Percentiles rank a stretch among this genome's conserved stretches.
These are phyloP conservation scores for Tadarida brasiliensis DNA, from an alignment of 2,797 vertebrate genomes.

Conservation along the genomic window DNA sequence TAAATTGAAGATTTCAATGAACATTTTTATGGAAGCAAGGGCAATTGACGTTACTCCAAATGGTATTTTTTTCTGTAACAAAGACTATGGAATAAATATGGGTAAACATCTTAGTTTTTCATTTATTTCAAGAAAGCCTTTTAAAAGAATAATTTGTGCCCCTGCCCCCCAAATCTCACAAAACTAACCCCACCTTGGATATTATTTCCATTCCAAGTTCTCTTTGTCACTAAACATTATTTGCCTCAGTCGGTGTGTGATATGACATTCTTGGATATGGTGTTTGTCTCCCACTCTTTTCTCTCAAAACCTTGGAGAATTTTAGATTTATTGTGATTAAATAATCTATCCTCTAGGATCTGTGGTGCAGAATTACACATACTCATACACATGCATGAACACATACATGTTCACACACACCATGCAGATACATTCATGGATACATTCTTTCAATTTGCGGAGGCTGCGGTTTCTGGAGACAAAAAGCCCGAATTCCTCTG, in stretches of 20 bases:
- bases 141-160: conserved; percentile 1
- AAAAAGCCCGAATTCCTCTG: background rate
- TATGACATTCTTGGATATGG: background rate
- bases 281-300: background rate
- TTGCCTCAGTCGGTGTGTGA: background rate
- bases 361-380: background rate
- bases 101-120: background rate
- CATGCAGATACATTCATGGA: background rate
- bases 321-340: background rate
- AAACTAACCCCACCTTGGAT: background rate
- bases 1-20: background rate
- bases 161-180: background rate
- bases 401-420: background rate
- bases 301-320: background rate
- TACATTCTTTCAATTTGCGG: background rate
- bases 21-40: background rate
- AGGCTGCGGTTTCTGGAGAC: background rate
- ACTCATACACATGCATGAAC: background rate
- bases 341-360: background rate
- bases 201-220: background rate
- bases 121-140: conserved; percentile 33
- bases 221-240: background rate
- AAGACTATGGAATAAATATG: background rate
- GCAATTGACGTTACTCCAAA: background rate
- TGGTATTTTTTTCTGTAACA: background rate